Base-by-base conservation (phyloP, 2,113 vertebrate species). In the Festucalex cinctus region DNA sequence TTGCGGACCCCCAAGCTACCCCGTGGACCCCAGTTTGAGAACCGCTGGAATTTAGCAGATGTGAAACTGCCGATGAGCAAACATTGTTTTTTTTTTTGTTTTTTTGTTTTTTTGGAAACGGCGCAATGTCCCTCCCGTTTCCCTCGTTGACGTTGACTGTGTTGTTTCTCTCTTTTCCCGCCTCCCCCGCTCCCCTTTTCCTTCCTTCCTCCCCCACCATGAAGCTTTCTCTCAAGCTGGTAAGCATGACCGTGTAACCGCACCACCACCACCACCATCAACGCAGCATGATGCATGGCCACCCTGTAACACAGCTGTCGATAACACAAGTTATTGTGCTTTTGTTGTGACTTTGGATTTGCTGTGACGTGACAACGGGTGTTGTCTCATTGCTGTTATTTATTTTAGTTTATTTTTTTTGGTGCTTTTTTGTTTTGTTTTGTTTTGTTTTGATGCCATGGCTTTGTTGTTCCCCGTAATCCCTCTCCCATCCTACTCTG, bases 181-280 rank as follows among this genome's bases (percentile, higher is more conserved):
- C 68, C 73, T 74, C 84, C 1, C 43, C 19, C 1, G 28, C 28
- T 32, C 20, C 86, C 85, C 46, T 41, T 44, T 46, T 85, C n/a
- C 87, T 46, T 85, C n/a, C 87, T 74, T 75, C 64, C 86, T 81
- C 85, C 88, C 13, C 86, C 88, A 82, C 83, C 91, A 76, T 88
- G 95, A 98, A 99, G 96, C 97, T 99, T 93, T 98, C 97, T 94
- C 96, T 99, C 92, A 99, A 98, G 94, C 94, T 99, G 97, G 97
- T 99, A 99, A 99, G 97, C 95, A 97, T 92, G 86, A 92, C 81
- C 81, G 80, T 72, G 37, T 80, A 86, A 86, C 79, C 56, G 73
- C 89, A 87, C 81, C 46, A 74, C 85, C 51, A 20, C 13, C 46
- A 46, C 6, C 44, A 7, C 5, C 54, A 57, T 3, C 54, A 17